Evolutionary conservation across 64 coral and sea anemone species (phyloP).

Genomic region (Trachythela sp.): DNA sequence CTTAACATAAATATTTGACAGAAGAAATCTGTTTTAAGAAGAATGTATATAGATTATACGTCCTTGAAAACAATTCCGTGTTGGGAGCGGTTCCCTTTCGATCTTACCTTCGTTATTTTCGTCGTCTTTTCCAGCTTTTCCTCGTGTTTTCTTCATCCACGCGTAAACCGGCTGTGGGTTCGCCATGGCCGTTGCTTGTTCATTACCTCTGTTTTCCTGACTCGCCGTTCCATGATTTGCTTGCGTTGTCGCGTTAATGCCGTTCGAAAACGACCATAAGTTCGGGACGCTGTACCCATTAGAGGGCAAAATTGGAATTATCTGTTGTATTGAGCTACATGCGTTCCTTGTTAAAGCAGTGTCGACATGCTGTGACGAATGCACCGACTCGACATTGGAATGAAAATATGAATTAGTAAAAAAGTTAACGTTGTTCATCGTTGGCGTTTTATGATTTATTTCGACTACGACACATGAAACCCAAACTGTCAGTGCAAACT

Average conservation of each 20-base stretch:
- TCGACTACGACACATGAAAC: conserved; percentile 19
- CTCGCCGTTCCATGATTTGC: background rate
- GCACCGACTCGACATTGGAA: background rate
- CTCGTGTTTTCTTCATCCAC: conserved; percentile 14
- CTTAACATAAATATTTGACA: no score
- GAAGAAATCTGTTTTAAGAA: no score
- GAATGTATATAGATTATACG: no score
- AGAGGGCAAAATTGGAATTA: background rate
- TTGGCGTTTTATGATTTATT: conserved; percentile 35
- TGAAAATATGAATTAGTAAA: conserved; percentile 29
- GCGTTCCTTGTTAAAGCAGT: conserved; percentile 11
- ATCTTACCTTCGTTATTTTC: conserved; percentile 5
- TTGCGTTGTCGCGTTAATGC: background rate
- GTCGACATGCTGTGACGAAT: conserved; percentile 20
- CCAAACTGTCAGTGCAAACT: conserved; percentile 16
- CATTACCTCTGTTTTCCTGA: background rate
- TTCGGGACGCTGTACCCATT: background rate
- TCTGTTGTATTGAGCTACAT: background rate
- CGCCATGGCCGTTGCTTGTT: background rate
- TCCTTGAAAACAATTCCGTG: background rate
- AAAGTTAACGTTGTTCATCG: conserved; percentile 25
- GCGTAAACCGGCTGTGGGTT: background rate
- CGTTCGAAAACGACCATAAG: conserved; percentile 2
- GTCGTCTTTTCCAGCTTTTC: background rate
- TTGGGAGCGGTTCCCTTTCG: background rate